Percentiles rank a stretch among this genome's conserved stretches.
These are phyloP conservation scores for Acronicta leporina DNA, from an alignment of 2,888 invertebrate species.

Conservation along the genomic window DNA sequence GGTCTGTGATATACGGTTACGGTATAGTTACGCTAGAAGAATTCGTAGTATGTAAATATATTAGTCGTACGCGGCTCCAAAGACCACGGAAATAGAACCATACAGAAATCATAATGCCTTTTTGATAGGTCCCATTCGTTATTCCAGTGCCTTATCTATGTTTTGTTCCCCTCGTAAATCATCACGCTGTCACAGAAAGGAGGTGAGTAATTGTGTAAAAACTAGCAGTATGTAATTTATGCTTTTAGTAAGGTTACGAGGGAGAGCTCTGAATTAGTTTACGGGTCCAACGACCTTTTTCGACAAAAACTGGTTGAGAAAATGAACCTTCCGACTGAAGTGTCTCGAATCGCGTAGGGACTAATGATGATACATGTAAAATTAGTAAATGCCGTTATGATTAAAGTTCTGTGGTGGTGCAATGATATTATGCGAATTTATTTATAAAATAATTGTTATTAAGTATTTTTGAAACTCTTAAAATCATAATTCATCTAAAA, in stretches of 20 bases:
- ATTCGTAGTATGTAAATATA: neutral
- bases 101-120: conserved; percentile 47
- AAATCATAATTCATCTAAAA: conserved; percentile 33
- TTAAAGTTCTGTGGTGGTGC: too few species aligned
- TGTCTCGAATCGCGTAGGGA: neutral
- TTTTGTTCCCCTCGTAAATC: conserved; percentile 42
- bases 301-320: neutral
- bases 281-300: neutral
- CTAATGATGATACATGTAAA: too few species aligned
- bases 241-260: neutral
- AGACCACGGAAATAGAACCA: conserved; percentile 18
- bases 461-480: too few species aligned
- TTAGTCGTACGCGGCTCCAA: conserved; percentile 1
- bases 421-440: too few species aligned
- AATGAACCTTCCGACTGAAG: neutral
- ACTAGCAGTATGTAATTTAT: conserved; percentile 31
- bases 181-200: conserved; percentile 41
- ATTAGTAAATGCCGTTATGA: too few species aligned
- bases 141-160: conserved; percentile 29
- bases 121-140: conserved; percentile 47
- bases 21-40: too few species aligned
- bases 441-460: too few species aligned
- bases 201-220: conserved; percentile 31
- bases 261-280: neutral
- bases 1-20: too few species aligned